These are phyloP conservation scores for Triplophysa yarkandensis DNA, from an alignment of 2,797 vertebrate species.

Conservation along the genomic window DNA sequence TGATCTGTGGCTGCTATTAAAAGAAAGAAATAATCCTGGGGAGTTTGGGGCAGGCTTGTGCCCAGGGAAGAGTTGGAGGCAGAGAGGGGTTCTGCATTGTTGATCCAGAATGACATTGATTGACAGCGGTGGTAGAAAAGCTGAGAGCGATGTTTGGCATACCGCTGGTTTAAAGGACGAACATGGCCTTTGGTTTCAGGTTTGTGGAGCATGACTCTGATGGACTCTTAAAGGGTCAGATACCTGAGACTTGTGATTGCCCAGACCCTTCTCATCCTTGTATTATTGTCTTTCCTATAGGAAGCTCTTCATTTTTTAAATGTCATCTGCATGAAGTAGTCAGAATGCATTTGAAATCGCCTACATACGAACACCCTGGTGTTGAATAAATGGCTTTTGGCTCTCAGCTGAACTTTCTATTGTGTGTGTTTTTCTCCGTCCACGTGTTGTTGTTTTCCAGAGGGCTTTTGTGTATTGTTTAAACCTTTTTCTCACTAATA, in stretches of 20 bases:
- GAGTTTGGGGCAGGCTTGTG: constrained; percentile 59
- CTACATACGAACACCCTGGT: background rate
- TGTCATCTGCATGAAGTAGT: no score
- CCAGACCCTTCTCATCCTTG: background rate
- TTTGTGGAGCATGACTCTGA: constrained; percentile 73
- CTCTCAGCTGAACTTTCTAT: background rate
- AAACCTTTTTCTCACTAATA: constrained; percentile 36
- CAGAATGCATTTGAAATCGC: no score
- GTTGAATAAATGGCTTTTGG: background rate
- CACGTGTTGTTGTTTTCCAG: background rate
- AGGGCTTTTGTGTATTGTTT: constrained; percentile 30
- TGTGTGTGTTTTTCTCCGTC: constrained; percentile 6
- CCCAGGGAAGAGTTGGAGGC: constrained; percentile 65
- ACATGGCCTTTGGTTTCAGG: constrained; percentile 77
- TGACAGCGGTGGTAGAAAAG: constrained; percentile 82
- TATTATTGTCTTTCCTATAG: background rate
- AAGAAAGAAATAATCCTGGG: constrained; percentile 71
- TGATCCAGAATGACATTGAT: constrained; percentile 85
- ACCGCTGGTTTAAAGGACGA: constrained; percentile 79
- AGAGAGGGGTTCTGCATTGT: constrained; percentile 81
- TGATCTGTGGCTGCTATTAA: constrained; percentile 72
- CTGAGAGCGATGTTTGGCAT: constrained; percentile 84
- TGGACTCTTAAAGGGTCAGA: constrained; percentile 10
- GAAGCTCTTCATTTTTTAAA: no score
- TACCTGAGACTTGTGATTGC: background rate